Conservation (phyloP, 2,113 vertebrate genomes). For the Acanthisitta chloris region DNA sequence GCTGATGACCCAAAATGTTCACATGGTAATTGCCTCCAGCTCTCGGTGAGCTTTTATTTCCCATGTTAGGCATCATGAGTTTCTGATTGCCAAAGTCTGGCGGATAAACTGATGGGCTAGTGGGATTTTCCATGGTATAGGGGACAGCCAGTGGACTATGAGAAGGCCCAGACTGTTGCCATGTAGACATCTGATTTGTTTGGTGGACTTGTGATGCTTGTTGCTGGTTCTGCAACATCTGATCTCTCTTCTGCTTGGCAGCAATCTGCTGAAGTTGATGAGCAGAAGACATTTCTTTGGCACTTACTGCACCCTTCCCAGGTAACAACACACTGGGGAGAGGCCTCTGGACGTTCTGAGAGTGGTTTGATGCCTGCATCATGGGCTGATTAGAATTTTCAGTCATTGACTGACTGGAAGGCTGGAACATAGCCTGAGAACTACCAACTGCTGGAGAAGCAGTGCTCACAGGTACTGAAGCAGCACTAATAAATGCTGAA, state of each 20-base stretch:
- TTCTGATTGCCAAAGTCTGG: conserved; percentile 87
- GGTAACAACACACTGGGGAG: conserved; percentile 79
- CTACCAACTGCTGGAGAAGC: conserved; percentile 77
- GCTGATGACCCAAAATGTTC: conserved; percentile 81
- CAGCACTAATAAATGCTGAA: conserved; percentile 79
- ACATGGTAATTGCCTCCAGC: conserved; percentile 81
- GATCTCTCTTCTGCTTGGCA: conserved; percentile 83
- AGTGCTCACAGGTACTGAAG: conserved; percentile 79
- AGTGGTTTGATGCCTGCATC: conserved; percentile 75
- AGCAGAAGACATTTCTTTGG: conserved; percentile 87
- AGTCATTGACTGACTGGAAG: conserved; percentile 65
- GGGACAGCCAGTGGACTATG: conserved; percentile 82
- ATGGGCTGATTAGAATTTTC: conserved; percentile 71
- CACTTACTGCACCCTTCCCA: conserved; percentile 82
- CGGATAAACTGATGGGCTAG: conserved; percentile 86
- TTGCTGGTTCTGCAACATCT: conserved; percentile 78
- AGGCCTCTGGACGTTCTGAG: conserved; percentile 76
- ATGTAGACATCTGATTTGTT: conserved; percentile 79
- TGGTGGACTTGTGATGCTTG: conserved; percentile 71
- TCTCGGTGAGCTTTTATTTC: conserved; percentile 88
- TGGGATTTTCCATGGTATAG: conserved; percentile 87
- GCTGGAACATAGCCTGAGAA: conserved; percentile 76
- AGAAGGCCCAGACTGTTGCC: conserved; percentile 82
- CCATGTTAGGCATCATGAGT: conserved; percentile 80
- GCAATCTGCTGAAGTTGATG: conserved; percentile 90